These are phyloP conservation scores for Gouania willdenowi DNA, from an alignment of 2,797 vertebrate species.

Conservation along the genomic window DNA sequence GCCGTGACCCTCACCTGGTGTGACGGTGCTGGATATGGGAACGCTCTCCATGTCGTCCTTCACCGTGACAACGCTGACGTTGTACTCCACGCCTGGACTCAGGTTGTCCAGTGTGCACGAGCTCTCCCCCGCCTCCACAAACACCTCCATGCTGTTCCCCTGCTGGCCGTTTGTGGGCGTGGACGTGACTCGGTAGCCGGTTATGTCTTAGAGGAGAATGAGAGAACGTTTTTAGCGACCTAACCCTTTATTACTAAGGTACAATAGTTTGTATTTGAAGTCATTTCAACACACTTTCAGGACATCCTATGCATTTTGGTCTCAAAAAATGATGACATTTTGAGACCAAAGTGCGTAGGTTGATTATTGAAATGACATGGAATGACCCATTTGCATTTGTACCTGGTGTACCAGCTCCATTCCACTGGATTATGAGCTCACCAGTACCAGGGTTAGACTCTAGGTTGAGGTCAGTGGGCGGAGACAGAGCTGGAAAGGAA, in stretches of 20 bases:
- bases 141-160: constrained; percentile 88
- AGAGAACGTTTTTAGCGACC: background rate
- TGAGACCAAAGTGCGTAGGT: too few species aligned
- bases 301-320: too few species aligned
- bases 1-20: constrained; percentile 83
- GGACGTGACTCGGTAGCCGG: constrained; percentile 88
- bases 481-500: constrained; percentile 80
- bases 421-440: constrained; percentile 86
- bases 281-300: too few species aligned
- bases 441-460: constrained; percentile 82
- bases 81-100: constrained; percentile 92
- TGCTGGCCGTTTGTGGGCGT: constrained; percentile 85
- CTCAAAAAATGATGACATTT: too few species aligned
- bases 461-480: constrained; percentile 86
- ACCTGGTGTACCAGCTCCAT: constrained; percentile 86
- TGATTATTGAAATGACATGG: background rate
- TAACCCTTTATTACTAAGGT: too few species aligned
- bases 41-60: constrained; percentile 89
- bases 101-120: constrained; percentile 90
- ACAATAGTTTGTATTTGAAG: too few species aligned
- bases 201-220: constrained; percentile 77
- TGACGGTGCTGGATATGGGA: constrained; percentile 84
- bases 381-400: constrained; percentile 26
- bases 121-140: constrained; percentile 83
- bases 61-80: constrained; percentile 89